Conservation (phyloP, 2,888 invertebrate species). For the Amiota minor region DNA sequence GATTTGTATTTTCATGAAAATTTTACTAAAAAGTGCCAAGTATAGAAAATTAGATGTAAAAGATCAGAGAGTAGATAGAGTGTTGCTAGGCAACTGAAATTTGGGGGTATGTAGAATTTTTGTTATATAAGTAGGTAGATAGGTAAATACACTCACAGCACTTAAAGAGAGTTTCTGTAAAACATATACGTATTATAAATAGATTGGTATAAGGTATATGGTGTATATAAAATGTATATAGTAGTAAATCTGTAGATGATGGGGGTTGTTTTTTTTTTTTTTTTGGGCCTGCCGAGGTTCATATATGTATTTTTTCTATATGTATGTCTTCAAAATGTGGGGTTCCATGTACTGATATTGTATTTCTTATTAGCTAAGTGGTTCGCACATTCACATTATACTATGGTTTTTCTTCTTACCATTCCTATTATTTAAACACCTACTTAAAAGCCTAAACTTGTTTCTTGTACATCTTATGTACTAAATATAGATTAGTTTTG, state of each 20-base stretch:
- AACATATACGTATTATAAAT: constrained; percentile 35
- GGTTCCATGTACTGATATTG: constrained; percentile 16
- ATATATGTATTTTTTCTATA: constrained; percentile 31
- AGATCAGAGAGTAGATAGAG: no score
- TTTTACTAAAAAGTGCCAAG: constrained; percentile 16
- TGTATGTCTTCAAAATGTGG: constrained; percentile 34
- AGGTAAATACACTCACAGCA: constrained; percentile 67
- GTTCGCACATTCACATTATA: no score
- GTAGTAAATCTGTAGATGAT: constrained; percentile 13
- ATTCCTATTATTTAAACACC: constrained; percentile 40
- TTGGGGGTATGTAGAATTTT: neutral
- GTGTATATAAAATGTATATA: constrained; percentile 32
- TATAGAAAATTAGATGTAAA: no score
- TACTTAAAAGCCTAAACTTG: constrained; percentile 3
- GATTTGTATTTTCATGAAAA: neutral
- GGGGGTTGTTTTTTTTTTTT: constrained; percentile 29
- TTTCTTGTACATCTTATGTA: no score
- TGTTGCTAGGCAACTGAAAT: neutral
- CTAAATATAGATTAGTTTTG: constrained; percentile 28
- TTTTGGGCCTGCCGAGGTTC: constrained; percentile 21
- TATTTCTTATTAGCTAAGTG: no score
- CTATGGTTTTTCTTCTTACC: constrained; percentile 31
- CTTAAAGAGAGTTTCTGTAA: constrained; percentile 60
- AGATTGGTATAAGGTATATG: neutral
- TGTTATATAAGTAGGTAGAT: constrained; percentile 22